phyloP scores from a whole-genome alignment of 1,140 invertebrate species.

The Scaptomyza hsui region DNA sequence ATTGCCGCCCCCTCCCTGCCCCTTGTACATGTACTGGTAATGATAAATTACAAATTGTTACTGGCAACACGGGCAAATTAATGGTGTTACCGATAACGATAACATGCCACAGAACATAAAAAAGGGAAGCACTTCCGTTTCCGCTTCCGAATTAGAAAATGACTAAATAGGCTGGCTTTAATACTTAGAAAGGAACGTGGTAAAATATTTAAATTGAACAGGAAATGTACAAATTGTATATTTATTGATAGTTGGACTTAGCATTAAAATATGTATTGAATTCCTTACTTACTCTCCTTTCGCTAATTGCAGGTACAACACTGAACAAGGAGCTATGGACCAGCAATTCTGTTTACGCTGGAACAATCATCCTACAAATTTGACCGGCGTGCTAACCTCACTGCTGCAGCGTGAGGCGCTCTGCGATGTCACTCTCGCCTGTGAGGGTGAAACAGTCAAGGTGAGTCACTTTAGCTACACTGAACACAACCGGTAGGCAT shows the following conservation, averaged over 20 bases:
- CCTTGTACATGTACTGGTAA: conserved; percentile 42
- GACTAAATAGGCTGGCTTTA: conserved; percentile 6
- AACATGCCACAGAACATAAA: conserved; percentile 7
- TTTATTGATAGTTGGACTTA: no score
- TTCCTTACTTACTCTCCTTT: no score
- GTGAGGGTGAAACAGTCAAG: conserved; percentile 95
- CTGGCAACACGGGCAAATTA: neutral
- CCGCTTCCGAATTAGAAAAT: conserved; percentile 27
- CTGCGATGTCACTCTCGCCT: conserved; percentile 96
- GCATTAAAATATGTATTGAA: no score
- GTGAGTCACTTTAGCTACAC: conserved; percentile 64
- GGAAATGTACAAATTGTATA: no score
- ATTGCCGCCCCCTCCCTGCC: neutral
- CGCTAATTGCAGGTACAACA: conserved; percentile 74
- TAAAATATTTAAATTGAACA: neutral
- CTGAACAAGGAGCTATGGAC: conserved; percentile 89
- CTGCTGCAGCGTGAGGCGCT: conserved; percentile 93
- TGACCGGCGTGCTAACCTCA: conserved; percentile 94
- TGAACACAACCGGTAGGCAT: neutral
- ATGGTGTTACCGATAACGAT: conserved; percentile 39
- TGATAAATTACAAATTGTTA: conserved; percentile 67
- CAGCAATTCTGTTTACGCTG: conserved; percentile 97
- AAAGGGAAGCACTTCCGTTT: conserved; percentile 32
- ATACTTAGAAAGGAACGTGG: neutral
- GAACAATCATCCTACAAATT: conserved; percentile 96